Evolutionary conservation across 1,140 invertebrate species (phyloP).

Genomic region (Gonioctena quinquepunctata): DNA sequence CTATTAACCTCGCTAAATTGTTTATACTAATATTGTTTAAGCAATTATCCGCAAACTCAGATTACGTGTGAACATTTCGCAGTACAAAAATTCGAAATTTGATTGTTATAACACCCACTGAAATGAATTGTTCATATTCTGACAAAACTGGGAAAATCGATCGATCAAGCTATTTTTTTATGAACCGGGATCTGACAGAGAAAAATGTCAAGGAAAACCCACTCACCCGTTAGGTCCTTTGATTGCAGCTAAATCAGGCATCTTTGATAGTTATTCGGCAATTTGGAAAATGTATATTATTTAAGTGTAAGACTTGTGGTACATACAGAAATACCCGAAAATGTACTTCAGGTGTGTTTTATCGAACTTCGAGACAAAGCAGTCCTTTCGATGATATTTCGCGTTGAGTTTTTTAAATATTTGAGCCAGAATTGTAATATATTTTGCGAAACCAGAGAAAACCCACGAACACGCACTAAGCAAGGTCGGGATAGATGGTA

Average conservation of each 20-base stretch:
- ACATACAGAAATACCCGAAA: conserved; percentile 52
- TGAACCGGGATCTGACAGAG: neutral
- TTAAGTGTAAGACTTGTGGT: conserved; percentile 54
- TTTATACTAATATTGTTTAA: too few species aligned
- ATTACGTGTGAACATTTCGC: too few species aligned
- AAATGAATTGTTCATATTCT: too few species aligned
- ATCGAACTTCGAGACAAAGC: conserved; percentile 47
- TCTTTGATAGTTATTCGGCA: conserved; percentile 28
- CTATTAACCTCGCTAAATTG: too few species aligned
- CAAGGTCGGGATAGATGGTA: neutral
- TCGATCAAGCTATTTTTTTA: too few species aligned
- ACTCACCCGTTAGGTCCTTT: conserved; percentile 16
- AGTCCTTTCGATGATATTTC: conserved; percentile 46
- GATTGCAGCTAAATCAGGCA: conserved; percentile 45
- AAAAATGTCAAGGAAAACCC: neutral
- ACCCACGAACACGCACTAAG: neutral
- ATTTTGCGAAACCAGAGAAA: neutral
- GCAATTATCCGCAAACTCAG: too few species aligned
- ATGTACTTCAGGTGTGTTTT: conserved; percentile 48
- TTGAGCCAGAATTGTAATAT: conserved; percentile 28
- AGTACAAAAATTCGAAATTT: too few species aligned
- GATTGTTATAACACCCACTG: too few species aligned
- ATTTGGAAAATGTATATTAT: conserved; percentile 21
- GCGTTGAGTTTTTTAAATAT: conserved; percentile 36
- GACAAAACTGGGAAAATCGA: too few species aligned